Percentiles rank a stretch among this genome's conserved stretches.
These are phyloP conservation scores for Sclerurus mexicanus DNA, from an alignment of 2,113 vertebrate species.

Conservation along the genomic window DNA sequence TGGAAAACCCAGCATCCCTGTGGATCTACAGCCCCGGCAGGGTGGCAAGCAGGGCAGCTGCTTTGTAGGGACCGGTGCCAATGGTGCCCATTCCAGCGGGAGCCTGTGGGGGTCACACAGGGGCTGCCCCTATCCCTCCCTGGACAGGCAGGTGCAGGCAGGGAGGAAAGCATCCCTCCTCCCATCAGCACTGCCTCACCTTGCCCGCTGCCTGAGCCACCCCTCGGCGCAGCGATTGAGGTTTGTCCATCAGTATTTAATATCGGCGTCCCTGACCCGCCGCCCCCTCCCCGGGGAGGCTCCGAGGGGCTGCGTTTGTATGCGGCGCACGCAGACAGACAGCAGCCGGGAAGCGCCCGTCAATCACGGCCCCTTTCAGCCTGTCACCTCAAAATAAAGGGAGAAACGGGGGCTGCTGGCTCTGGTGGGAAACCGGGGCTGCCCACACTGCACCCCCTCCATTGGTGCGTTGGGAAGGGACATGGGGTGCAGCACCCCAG, in stretches of 20 bases:
- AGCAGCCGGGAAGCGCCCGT: constrained; percentile 50
- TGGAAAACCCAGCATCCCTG: not conserved
- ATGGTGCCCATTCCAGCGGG: rapidly evolving
- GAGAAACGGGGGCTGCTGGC: not conserved
- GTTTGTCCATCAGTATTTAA: not conserved
- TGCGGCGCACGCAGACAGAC: constrained; percentile 28
- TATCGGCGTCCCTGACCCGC: not conserved
- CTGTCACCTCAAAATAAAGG: constrained; percentile 8
- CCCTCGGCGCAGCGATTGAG: rapidly evolving
- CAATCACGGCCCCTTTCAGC: constrained; percentile 28
- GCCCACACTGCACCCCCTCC: rapidly evolving
- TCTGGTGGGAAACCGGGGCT: not conserved
- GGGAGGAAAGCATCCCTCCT: not conserved
- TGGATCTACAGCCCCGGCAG: not conserved
- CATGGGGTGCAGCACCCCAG: rapidly evolving
- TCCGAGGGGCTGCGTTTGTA: not conserved
- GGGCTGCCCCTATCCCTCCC: not conserved
- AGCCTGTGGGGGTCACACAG: rapidly evolving
- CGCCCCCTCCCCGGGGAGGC: not conserved
- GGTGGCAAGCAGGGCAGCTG: not conserved
- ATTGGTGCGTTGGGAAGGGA: rapidly evolving
- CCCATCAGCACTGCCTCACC: not conserved
- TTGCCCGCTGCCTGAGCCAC: rapidly evolving
- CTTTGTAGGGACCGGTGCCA: not conserved
- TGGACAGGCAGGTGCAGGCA: not conserved